Base-by-base conservation (phyloP, 64 coral and sea anemone genomes). In the Pocillopora damicornis region DNA sequence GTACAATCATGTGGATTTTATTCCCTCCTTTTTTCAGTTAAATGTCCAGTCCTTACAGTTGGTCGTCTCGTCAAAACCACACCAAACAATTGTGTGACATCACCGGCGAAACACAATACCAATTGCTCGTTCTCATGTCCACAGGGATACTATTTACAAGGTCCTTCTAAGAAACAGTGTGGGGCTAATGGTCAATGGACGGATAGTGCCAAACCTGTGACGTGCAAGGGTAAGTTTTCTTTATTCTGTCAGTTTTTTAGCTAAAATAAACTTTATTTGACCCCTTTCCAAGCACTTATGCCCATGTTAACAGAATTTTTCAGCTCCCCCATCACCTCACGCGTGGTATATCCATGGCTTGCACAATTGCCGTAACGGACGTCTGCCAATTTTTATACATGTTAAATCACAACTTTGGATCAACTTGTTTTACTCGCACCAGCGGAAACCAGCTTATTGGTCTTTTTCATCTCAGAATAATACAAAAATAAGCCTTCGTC, bases 181-280 rank as follows among this genome's bases (percentile, higher is more conserved):
- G 35, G 74, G 35, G 30, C 74, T 37, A 37, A 37, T 75, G 74
- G 74, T 75, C 74, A 37, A 12, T 75, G 74, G 74, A 75, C 74
- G 74, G 74, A 37, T 15, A 75, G 35, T 42, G 34, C 30, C 37
- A 75, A 37, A 17, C 15, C 1, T 15, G 35, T 37, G 5, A 37
- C 74, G 23, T 75, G 74, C 72, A 74, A 35, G 13, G 64, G 64
- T 45, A 45, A 45, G 6, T 45, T 45, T 45, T 45, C 6, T 45
- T 45, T 45, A 45, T n/a, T n/a, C n/a, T n/a, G n/a, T n/a, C n/a
- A n/a, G n/a, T n/a, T n/a, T n/a, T n/a, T n/a, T n/a, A n/a, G n/a
- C n/a, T n/a, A n/a, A n/a, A n/a, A n/a, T n/a, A n/a, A 30, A 30
- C 30, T 30, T 30, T 30, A n/a, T 30, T 30, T 30, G 30, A 30